Conservation (phyloP, 2,113 vertebrate genomes). For the Sphyrna mokarran region DNA sequence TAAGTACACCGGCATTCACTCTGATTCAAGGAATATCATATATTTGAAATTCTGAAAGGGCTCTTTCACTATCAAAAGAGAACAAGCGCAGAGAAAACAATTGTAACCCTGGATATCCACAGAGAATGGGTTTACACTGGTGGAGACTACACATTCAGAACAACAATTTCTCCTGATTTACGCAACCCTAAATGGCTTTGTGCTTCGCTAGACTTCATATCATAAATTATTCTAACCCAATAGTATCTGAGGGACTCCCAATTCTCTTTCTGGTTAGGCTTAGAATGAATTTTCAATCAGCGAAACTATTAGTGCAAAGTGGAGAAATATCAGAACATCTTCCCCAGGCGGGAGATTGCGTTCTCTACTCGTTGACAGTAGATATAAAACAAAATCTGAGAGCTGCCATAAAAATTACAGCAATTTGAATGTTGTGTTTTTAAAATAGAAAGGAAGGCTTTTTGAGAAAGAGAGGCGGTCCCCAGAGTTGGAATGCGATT, state of each 20-base stretch:
- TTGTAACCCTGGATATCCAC: background rate
- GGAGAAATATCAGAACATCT: background rate
- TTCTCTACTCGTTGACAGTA: background rate
- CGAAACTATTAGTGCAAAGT: constrained; percentile 15
- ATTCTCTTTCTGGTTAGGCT: background rate
- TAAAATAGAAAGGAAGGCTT: background rate
- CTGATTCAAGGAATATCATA: background rate
- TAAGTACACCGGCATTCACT: background rate
- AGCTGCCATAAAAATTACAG: constrained; percentile 13
- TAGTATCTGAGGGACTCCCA: constrained; percentile 18
- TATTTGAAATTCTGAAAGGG: background rate
- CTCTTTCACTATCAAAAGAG: background rate
- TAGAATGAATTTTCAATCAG: constrained; percentile 29
- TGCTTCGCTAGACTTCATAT: background rate
- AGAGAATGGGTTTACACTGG: background rate
- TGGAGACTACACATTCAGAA: background rate
- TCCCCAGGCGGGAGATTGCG: background rate
- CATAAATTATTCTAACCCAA: constrained; percentile 18
- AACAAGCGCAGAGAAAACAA: background rate
- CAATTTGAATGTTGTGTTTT: constrained; percentile 12
- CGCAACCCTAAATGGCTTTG: background rate
- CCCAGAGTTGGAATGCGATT: background rate
- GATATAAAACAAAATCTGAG: constrained; percentile 11
- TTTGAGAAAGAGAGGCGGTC: background rate
- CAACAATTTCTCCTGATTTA: constrained; percentile 25